Base-by-base conservation (phyloP, 2,888 invertebrate genomes). In the Leptopilina myrica region DNA sequence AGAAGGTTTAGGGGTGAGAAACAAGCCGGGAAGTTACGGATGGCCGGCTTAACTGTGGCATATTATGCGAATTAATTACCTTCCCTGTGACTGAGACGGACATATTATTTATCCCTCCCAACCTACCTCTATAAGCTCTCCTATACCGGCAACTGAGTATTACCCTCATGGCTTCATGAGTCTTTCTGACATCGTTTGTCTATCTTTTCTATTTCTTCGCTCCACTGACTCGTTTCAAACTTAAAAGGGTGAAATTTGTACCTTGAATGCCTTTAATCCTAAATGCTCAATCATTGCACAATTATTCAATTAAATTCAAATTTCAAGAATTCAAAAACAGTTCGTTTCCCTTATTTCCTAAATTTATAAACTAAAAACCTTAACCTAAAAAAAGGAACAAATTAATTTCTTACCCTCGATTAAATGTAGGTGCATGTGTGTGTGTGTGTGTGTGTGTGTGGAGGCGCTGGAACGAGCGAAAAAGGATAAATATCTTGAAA, bases 41-140 rank as follows among this genome's bases (percentile, higher is more conserved):
- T 91, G 89, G 91, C 88, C 87, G 85, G 90, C 90, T 91, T 90
- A 91, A 90, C 90, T 90, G 85, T 87, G 89, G 90, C 89, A 91
- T 91, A 91, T 91, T 91, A 91, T 90, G 89, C 90, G 89, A 90
- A 91, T 91, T 91, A 91, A 91, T 91, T 91, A 90, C 87, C 89
- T 85, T 82, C 85, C 85, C 85, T 83, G 82, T 85, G 81, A 83
- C 87, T 88, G 87, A 87, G 86, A 90, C 88, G 88, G 88, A 88
- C 90, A 89, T 90, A 91, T 90, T 91, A 91, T 91, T 90, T 90
- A 91, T 90, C 89, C 83, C 84, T 84, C 82, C 81, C 80, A 43
- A 43, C 0, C 43, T 79, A 56, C 73, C 56, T 73, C 53, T 53
- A n/a, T 40, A 83, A 81, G 80, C 80, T 43, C 43, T 80, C 77